phyloP scores from a whole-genome alignment of 1,140 invertebrate species.

The Streblospio benedicti region DNA sequence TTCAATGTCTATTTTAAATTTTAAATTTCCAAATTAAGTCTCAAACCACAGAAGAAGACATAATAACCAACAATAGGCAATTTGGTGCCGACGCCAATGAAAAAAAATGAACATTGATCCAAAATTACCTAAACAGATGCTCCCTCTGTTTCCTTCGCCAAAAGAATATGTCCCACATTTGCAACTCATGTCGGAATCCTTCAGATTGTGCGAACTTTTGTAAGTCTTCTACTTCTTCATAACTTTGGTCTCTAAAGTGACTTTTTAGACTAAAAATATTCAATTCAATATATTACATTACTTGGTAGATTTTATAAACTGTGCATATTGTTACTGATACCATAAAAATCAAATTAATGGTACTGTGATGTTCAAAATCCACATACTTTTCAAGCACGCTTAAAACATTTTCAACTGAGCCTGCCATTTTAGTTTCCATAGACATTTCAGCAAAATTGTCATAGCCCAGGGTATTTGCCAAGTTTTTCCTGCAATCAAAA shows the following conservation, averaged over 20 bases:
- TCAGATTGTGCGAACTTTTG: conserved; percentile 65
- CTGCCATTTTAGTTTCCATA: conserved; percentile 91
- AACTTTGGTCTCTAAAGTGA: conserved; percentile 57
- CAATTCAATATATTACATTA: neutral
- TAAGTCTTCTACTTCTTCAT: conserved; percentile 63
- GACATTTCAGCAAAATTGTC: conserved; percentile 72
- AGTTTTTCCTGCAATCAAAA: conserved; percentile 52
- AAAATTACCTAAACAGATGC: conserved; percentile 52
- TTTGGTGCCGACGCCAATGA: too few species aligned
- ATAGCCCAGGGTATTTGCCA: conserved; percentile 71
- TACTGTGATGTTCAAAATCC: conserved; percentile 51
- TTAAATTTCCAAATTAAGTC: too few species aligned
- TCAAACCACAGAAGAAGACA: too few species aligned
- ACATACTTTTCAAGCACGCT: conserved; percentile 61
- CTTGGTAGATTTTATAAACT: neutral
- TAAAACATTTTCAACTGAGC: conserved; percentile 66
- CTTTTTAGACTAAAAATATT: conserved; percentile 18
- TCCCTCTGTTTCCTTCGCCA: conserved; percentile 62
- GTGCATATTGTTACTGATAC: neutral
- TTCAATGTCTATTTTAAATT: too few species aligned
- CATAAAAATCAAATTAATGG: conserved; percentile 8
- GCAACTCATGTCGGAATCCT: conserved; percentile 61
- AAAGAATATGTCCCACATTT: conserved; percentile 77
- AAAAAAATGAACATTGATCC: too few species aligned
- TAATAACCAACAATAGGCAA: too few species aligned